Evolutionary conservation across 1,140 invertebrate genomes (phyloP).

Genomic region (Drosophila pachea): DNA sequence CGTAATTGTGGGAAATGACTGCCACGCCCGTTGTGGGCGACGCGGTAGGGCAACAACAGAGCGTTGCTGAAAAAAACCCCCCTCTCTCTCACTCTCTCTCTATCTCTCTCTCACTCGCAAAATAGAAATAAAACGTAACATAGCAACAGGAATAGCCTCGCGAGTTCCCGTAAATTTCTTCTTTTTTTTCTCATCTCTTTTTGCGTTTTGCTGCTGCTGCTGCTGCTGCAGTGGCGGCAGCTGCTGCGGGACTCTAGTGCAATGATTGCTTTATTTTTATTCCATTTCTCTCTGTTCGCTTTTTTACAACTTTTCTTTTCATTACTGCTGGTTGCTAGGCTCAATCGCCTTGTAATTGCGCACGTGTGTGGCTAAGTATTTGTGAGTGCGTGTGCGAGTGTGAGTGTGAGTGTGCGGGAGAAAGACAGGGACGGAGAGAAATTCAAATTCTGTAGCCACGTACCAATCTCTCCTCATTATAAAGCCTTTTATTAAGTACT

Average conservation of each 20-base stretch:
- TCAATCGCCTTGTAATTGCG: slow-evolving; percentile 47
- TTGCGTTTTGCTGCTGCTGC: slow-evolving; percentile 14
- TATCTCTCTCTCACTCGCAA: neutral
- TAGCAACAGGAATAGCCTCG: slow-evolving; percentile 50
- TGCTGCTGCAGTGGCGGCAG: slow-evolving; percentile 25
- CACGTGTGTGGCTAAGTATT: slow-evolving; percentile 11
- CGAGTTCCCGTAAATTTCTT: neutral
- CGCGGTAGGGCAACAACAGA: slow-evolving; percentile 33
- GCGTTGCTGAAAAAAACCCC: slow-evolving; percentile 13
- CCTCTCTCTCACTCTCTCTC: too few species aligned
- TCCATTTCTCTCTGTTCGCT: slow-evolving; percentile 19
- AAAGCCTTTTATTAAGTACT: too few species aligned
- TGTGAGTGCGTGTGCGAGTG: neutral
- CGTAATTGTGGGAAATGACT: slow-evolving; percentile 74
- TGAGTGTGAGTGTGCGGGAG: neutral
- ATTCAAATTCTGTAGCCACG: too few species aligned
- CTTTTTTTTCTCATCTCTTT: neutral
- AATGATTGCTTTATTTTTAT: slow-evolving; percentile 68
- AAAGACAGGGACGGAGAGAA: too few species aligned
- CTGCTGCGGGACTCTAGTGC: slow-evolving; percentile 57
- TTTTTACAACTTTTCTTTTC: slow-evolving; percentile 64
- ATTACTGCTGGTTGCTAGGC: slow-evolving; percentile 66
- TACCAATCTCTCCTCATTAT: too few species aligned
- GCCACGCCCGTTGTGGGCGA: slow-evolving; percentile 72
- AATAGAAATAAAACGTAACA: slow-evolving; percentile 39